A percentile compares a stretch with the other conserved stretches of the same genome.
phyloP scores from a whole-genome alignment of 2,797 vertebrate genomes.

The Notamacropus eugenii region DNA sequence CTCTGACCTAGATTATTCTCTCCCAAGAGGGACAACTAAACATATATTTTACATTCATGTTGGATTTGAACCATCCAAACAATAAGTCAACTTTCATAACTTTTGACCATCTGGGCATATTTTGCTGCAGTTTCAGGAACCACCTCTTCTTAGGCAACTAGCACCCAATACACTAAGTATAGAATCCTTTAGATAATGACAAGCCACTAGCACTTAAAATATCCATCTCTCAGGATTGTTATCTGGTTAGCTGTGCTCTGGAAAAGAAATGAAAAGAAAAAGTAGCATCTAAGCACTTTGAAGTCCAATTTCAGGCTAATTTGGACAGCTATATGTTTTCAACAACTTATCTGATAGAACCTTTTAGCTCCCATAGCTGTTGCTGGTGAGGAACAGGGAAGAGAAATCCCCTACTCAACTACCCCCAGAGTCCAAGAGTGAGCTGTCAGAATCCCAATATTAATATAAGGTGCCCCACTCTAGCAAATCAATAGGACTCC shows the following conservation, averaged over 20 bases:
- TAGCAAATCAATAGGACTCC: no score
- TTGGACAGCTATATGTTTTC: neutral
- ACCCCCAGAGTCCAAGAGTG: no score
- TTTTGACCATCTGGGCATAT: neutral
- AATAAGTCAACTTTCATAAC: neutral
- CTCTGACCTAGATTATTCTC: neutral
- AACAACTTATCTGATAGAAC: no score
- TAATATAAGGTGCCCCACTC: no score
- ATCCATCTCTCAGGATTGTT: neutral
- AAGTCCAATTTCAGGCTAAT: neutral
- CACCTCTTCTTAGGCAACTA: no score
- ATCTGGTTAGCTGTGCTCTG: neutral
- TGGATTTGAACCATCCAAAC: neutral
- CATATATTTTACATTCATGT: neutral
- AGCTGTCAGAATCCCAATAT: no score
- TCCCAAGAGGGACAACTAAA: neutral
- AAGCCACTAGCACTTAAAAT: neutral
- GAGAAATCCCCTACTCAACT: no score
- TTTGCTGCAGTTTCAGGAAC: no score
- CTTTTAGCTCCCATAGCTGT: no score
- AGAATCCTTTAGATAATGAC: no score
- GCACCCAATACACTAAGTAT: no score
- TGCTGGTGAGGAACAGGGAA: no score
- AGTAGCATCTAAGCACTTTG: neutral
- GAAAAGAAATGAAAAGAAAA: neutral